Base-by-base conservation (phyloP, 2,113 vertebrate genomes). In the Labeo catla region DNA sequence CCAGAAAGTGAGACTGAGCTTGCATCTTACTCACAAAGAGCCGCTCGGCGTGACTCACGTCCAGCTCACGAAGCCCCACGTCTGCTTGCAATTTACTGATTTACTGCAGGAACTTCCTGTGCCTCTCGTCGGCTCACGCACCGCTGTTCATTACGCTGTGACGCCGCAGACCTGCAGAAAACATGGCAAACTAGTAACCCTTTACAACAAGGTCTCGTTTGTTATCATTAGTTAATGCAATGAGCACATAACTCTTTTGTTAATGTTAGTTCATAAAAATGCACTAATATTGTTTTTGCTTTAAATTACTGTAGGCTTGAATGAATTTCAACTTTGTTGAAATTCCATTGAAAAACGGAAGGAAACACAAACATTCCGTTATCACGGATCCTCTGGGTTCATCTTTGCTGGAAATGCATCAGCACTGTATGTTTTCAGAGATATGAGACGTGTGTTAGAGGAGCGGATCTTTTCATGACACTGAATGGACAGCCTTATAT, bases 11-110 rank as follows among this genome's bases (percentile, higher is more conserved):
- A 72, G 68, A 45, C 68, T 52, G 47, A n/a, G 21, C 57, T 61
- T 19, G 19, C n/a, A 1, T 61, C 57, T 76, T 76, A 52, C 74
- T 49, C 74, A 76, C n/a, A 34, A 1, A 52, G 49, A 76, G 10
- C 6, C 3, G 2, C 3, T 85, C 59, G 10, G 68, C 10, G 19
- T 3, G 79, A 79, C 47, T 76, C 74, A 76, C 47, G 74, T 16
- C 12, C 74, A 76, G 74, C 74, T 76, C 74, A 76, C 4, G 23
- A 52, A 52, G 49, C 21, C 12, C n/a, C 13, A 15, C 59, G 87
- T 87, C 92, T 93, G 93, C 89, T 92, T 92, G 91, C 74, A 90
- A 87, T 94, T 91, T 93, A 19, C 28, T 82, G 87, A 84, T 39
- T 39, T 39, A 39, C 86, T 72, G 34, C 88, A 87, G 85, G 79